phyloP scores from a whole-genome alignment of 2,113 vertebrate genomes.

The Barnardius zonarius region DNA sequence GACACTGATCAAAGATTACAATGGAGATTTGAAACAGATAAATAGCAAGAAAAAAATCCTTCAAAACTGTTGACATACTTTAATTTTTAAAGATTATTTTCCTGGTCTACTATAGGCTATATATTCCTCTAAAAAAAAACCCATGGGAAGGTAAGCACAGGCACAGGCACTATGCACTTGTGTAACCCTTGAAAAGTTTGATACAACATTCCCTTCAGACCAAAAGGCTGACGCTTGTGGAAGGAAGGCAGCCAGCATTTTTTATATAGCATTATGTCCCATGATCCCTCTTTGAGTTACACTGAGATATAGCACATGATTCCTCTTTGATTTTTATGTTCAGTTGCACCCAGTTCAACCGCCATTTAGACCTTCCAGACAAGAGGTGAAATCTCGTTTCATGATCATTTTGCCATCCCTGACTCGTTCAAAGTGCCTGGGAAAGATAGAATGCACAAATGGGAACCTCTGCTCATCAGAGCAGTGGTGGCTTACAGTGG shows the following conservation, averaged over 20 bases:
- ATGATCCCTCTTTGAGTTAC: neutral
- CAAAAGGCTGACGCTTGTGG: neutral
- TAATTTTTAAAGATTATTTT: neutral
- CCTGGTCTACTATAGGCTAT: neutral
- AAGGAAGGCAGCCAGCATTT: neutral
- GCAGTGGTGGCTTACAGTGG: neutral
- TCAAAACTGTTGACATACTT: neutral
- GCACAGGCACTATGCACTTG: neutral
- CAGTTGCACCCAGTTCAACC: neutral
- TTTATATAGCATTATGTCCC: neutral
- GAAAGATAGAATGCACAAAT: neutral
- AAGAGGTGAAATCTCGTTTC: neutral
- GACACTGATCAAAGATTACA: neutral
- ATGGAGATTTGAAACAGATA: neutral
- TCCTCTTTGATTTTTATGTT: neutral
- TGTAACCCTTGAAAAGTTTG: neutral
- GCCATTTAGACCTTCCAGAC: neutral
- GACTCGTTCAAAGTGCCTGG: neutral
- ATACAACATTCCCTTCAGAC: neutral
- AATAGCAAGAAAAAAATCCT: neutral
- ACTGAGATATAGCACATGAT: neutral
- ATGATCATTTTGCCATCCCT: neutral
- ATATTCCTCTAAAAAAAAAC: neutral
- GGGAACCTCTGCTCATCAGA: neutral
- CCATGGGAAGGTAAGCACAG: neutral